These are phyloP conservation scores for Campaea margaritaria DNA, from an alignment of 2,888 invertebrate species.

Conservation along the genomic window DNA sequence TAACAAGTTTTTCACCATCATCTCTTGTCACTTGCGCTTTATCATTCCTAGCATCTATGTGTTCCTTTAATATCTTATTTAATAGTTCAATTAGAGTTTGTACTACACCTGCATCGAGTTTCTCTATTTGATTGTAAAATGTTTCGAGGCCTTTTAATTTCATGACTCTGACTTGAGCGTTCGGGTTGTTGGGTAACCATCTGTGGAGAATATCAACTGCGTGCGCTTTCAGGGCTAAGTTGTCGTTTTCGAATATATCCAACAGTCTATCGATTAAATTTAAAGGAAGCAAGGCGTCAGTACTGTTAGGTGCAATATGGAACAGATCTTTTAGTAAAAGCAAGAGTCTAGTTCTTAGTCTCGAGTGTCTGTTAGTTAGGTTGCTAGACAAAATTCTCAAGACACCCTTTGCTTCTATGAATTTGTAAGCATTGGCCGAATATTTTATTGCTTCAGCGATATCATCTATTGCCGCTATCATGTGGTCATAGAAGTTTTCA, in stretches of 20 bases:
- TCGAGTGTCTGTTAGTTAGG: constrained; percentile 45
- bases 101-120: constrained; percentile 57
- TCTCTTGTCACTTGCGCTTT: constrained; percentile 44
- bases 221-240: constrained; percentile 60
- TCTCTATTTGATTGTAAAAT: constrained; percentile 66
- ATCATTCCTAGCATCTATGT: constrained; percentile 53
- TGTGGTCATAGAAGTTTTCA: constrained; percentile 46
- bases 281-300: constrained; percentile 54
- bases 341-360: constrained; percentile 55
- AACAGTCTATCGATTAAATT: constrained; percentile 62
- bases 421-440: constrained; percentile 55
- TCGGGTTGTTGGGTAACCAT: constrained; percentile 72
- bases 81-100: constrained; percentile 63
- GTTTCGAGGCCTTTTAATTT: constrained; percentile 67
- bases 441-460: constrained; percentile 52
- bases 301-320: constrained; percentile 56
- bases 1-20: constrained; percentile 50
- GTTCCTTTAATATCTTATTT: constrained; percentile 69
- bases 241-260: constrained; percentile 66
- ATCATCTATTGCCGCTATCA: constrained; percentile 49
- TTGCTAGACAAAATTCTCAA: constrained; percentile 56
- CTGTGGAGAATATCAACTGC: constrained; percentile 60
- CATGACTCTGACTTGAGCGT: constrained; percentile 68
- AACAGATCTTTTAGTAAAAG: constrained; percentile 60
- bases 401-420: constrained; percentile 64